Evolutionary conservation across 2,797 vertebrate genomes (phyloP), one percentile per base, ranked within the genome.

Genomic region (Acipenser transmontanus): DNA sequence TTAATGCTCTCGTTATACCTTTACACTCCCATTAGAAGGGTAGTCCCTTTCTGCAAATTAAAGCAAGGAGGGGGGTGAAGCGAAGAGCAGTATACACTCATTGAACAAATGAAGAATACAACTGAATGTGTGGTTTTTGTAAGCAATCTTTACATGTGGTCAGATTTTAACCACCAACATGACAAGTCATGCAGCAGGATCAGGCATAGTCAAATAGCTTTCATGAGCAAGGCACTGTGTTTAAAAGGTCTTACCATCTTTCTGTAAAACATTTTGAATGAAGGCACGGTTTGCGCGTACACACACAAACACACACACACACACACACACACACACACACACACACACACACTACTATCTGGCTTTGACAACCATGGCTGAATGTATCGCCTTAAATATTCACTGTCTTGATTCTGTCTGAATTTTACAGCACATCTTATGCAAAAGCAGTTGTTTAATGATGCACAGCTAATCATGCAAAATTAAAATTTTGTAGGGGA

Each of bases 391-490:
- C 82, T 87, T 87, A 85, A 94, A 93, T 90, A 93, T 91, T 90
- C 87, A 84, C 88, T 89, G 81, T 92, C 89, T 91, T 90, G 87
- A 92, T 89, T 88, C 90, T 90, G 89, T 93, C 90, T 89, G 85
- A 85, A 87, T 93, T 91, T 89, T 87, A 85, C 84, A 86, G 88
- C 85, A 83, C 73, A 86, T 88, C 87, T 87, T 88, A 85, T 88
- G 83, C 91, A 91, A 94, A 82, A 87, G 82, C 91, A 94, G 91
- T 92, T 92, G 91, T 92, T 93, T 95, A 96, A 97, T 97, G 96
- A 96, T 90, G 93, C 93, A 96, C 91, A 93, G 93, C 94, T 99
- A 98, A 98, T 98, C 94, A 96, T 95, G 93, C 93, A 94, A 95
- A 97, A 98, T 96, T 95, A 94, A 95, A 96, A 96, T 94, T 93